These are phyloP conservation scores for Dysidea cf. avara DNA, from an alignment of 37 sponge, comb jelly and placozoan species.

Conservation along the genomic window DNA sequence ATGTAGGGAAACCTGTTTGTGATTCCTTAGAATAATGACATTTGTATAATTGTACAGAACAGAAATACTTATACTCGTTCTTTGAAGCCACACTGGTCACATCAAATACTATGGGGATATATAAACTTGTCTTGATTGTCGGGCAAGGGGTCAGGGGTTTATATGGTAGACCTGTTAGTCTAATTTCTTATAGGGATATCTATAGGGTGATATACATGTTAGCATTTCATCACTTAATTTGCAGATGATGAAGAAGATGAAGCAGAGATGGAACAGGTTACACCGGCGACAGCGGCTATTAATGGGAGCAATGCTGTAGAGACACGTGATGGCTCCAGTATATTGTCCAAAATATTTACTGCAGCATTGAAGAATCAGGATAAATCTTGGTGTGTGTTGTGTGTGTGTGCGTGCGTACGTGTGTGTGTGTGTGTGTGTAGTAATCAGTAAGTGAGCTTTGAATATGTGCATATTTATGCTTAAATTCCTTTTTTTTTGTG, in stretches of 20 bases:
- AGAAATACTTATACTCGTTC: no score
- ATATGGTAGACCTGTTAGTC: not conserved
- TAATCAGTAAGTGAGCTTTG: not conserved
- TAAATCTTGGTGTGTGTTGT: not conserved
- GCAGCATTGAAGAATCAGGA: conserved; percentile 45
- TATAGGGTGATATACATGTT: not conserved
- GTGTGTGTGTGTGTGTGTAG: conserved; percentile 32
- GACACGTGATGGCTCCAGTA: not conserved
- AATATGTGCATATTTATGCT: not conserved
- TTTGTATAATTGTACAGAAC: not conserved
- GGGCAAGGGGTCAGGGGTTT: conserved; percentile 12
- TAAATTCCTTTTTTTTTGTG: no score
- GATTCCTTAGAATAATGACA: not conserved
- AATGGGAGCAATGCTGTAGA: not conserved
- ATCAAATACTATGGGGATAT: not conserved
- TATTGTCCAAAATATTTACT: conserved; percentile 28
- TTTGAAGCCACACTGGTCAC: no score
- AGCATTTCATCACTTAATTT: not conserved
- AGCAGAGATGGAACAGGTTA: no score
- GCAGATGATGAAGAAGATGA: conserved; percentile 29
- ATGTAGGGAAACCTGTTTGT: not conserved
- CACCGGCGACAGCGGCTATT: no score
- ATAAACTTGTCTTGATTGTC: not conserved
- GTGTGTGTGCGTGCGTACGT: no score
- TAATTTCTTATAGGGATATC: no score